These are phyloP conservation scores for Tragelaphus imberbis DNA, from an alignment of 2,113 vertebrate genomes.

Conservation along the genomic window DNA sequence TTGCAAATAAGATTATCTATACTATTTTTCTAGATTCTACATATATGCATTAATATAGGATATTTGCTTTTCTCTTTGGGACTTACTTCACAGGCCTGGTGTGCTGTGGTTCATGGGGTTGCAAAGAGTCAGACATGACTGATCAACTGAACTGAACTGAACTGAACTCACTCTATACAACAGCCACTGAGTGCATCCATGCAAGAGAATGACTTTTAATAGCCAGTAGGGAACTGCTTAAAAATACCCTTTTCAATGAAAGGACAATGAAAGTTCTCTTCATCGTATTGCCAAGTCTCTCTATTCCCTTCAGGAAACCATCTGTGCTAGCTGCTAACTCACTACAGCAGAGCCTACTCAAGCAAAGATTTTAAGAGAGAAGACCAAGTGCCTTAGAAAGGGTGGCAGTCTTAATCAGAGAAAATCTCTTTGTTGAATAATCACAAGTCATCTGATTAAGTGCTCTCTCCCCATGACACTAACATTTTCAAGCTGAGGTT, in stretches of 20 bases:
- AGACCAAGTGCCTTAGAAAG: not conserved
- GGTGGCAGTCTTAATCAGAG: not conserved
- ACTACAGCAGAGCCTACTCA: not conserved
- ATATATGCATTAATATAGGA: not conserved
- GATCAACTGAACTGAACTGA: not conserved
- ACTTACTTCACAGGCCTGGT: not conserved
- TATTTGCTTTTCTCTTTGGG: not conserved
- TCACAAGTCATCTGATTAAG: not conserved
- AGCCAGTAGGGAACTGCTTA: not conserved
- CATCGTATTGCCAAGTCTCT: accelerated
- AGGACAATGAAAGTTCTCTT: not conserved
- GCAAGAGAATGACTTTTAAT: not conserved
- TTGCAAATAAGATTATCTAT: too few species aligned
- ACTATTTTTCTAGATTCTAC: not conserved
- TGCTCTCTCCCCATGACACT: not conserved
- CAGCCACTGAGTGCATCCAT: not conserved
- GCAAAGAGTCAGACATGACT: not conserved
- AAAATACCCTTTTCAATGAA: not conserved
- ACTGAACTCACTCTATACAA: not conserved
- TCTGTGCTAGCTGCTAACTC: not conserved
- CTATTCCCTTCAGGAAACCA: not conserved
- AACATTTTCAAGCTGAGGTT: slow-evolving; percentile 31
- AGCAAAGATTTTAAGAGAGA: not conserved
- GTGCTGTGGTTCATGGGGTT: accelerated
- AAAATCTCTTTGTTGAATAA: slow-evolving; percentile 19